phyloP scores from a whole-genome alignment of 2,797 vertebrate genomes.

The Micrastur ruficollis region DNA sequence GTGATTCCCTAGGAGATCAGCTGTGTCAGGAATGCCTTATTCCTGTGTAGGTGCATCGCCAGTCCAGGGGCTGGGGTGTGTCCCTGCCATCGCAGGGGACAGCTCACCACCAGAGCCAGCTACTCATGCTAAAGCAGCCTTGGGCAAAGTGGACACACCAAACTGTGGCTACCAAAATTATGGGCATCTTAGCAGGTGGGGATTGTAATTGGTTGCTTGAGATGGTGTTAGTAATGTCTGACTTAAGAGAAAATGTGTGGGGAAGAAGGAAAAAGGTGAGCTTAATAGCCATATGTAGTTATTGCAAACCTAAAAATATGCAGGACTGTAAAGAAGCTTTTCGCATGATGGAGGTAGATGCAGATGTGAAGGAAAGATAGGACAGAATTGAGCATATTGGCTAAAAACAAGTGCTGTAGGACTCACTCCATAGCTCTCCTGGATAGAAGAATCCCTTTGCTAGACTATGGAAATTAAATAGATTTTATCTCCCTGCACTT shows the following conservation, averaged over 20 bases:
- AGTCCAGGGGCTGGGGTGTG: neutral
- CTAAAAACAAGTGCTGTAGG: neutral
- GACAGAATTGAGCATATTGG: neutral
- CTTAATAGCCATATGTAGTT: neutral
- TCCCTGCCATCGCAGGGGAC: accelerated
- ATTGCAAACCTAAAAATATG: neutral
- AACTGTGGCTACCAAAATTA: neutral
- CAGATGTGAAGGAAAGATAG: neutral
- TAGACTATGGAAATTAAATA: neutral
- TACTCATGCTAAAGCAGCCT: neutral
- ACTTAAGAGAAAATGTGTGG: accelerated
- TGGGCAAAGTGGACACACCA: neutral
- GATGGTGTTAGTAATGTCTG: neutral
- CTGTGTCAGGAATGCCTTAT: neutral
- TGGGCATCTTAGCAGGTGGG: neutral
- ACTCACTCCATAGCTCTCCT: neutral
- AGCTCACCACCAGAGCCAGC: neutral
- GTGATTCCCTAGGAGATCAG: neutral
- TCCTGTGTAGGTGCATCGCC: accelerated
- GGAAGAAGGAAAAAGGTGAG: neutral
- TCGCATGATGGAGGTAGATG: neutral
- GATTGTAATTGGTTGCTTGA: neutral
- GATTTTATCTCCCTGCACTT: neutral
- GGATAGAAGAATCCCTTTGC: neutral
- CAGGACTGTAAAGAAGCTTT: neutral